Conservation (phyloP, 2,888 invertebrate species). For the Meganola albula region DNA sequence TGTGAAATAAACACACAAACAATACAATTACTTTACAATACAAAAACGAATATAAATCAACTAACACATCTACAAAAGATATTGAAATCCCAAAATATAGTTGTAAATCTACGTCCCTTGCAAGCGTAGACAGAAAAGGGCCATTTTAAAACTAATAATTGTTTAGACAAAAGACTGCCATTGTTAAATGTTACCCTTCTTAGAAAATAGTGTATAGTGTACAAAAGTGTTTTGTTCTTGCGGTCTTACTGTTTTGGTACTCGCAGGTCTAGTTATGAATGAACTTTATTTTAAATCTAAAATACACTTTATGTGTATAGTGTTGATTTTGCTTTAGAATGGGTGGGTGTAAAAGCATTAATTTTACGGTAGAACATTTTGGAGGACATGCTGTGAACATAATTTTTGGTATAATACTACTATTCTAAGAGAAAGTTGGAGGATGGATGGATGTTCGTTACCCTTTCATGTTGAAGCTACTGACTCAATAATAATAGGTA, state of each 20-base stretch:
- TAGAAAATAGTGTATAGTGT: conserved; percentile 39
- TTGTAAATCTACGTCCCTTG: conserved; percentile 32
- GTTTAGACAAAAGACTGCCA: conserved; percentile 32
- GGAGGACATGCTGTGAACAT: no score
- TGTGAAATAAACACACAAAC: not conserved
- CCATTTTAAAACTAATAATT: conserved; percentile 43
- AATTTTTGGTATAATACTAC: no score
- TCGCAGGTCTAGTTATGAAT: conserved; percentile 34
- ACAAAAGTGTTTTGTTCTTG: conserved; percentile 41
- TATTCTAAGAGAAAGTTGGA: no score
- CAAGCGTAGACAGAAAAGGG: conserved; percentile 28
- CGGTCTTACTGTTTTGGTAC: conserved; percentile 59
- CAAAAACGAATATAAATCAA: conserved; percentile 28
- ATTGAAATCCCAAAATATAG: conserved; percentile 28
- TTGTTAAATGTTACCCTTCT: conserved; percentile 37
- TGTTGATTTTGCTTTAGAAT: conserved; percentile 9
- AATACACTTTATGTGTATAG: conserved; percentile 11
- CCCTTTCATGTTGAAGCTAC: no score
- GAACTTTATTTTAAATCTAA: conserved; percentile 12
- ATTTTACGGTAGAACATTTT: no score
- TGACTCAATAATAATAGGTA: no score
- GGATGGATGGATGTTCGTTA: no score
- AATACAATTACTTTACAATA: not conserved
- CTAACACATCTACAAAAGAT: conserved; percentile 23
- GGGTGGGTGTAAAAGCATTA: no score